Evolutionary conservation across 2,797 vertebrate genomes (phyloP).

Genomic region (Enteromius mattozi): DNA sequence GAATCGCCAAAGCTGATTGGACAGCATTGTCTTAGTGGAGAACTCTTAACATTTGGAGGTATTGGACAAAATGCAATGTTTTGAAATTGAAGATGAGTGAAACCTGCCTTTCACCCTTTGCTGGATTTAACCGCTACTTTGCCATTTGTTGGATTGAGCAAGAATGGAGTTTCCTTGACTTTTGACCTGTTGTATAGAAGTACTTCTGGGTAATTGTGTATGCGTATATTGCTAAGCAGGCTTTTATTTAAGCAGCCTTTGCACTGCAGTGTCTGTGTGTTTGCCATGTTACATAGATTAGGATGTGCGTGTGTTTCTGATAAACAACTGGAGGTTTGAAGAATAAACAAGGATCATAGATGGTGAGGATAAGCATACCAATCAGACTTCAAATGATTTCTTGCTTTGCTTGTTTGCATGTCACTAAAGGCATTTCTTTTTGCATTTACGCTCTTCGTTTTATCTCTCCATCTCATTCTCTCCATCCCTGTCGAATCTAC

Average conservation of each 20-base stretch:
- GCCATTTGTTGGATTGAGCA: conserved; percentile 11
- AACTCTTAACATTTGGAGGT: conserved; percentile 24
- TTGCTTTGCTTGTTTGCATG: conserved; percentile 31
- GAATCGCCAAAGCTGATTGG: conserved; percentile 71
- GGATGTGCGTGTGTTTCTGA: conserved; percentile 16
- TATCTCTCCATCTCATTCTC: conserved; percentile 24
- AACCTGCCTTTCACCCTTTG: neutral
- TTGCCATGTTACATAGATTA: conserved; percentile 17
- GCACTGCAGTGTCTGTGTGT: neutral
- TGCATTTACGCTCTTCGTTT: conserved; percentile 23
- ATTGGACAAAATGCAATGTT: neutral
- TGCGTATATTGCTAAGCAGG: conserved; percentile 2
- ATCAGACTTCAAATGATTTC: conserved; percentile 35
- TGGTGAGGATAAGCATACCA: conserved; percentile 15
- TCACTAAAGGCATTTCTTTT: conserved; percentile 5
- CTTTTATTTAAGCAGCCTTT: conserved; percentile 4
- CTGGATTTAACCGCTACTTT: neutral
- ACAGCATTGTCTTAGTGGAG: conserved; percentile 53
- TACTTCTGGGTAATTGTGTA: conserved; percentile 30
- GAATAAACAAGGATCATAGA: conserved; percentile 28
- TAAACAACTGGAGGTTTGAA: conserved; percentile 23
- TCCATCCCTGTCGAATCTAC: conserved; percentile 35
- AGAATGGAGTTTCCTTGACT: conserved; percentile 28
- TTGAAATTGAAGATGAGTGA: conserved; percentile 18
- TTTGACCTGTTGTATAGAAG: conserved; percentile 24